Conservation (phyloP, 2,888 invertebrate genomes). For the Tiliacea citrago region DNA sequence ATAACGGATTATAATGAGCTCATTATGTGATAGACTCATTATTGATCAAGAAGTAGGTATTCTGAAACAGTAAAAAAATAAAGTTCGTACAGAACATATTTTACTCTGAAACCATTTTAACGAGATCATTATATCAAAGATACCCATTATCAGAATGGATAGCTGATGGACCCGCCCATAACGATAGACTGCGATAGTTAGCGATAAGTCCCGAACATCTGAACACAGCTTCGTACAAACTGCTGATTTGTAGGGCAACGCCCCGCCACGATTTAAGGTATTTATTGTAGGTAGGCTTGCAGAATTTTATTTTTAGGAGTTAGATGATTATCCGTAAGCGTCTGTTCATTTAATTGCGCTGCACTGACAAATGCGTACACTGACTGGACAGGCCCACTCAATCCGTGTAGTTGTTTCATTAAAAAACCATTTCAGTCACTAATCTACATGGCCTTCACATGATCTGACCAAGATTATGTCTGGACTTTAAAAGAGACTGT, state of each 20-base stretch:
- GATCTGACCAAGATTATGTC: no score
- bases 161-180: slow-evolving; percentile 44
- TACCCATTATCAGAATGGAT: slow-evolving; percentile 45
- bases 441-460: no score
- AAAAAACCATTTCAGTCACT: no score
- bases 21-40: neutral
- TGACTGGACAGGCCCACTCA: no score
- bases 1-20: neutral
- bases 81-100: neutral
- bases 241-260: slow-evolving; percentile 49
- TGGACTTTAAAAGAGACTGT: no score
- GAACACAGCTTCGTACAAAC: slow-evolving; percentile 34
- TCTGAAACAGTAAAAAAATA: neutral
- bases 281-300: slow-evolving; percentile 15
- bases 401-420: no score
- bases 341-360: no score
- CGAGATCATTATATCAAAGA: slow-evolving; percentile 36
- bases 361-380: no score
- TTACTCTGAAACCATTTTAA: slow-evolving; percentile 20
- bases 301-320: neutral
- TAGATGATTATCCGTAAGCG: neutral
- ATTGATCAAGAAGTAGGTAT: neutral
- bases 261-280: slow-evolving; percentile 24
- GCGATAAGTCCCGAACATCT: slow-evolving; percentile 43
- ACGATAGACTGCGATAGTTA: slow-evolving; percentile 32